phyloP scores from a whole-genome alignment of 1,140 invertebrate species.

The Papilio glaucus region DNA sequence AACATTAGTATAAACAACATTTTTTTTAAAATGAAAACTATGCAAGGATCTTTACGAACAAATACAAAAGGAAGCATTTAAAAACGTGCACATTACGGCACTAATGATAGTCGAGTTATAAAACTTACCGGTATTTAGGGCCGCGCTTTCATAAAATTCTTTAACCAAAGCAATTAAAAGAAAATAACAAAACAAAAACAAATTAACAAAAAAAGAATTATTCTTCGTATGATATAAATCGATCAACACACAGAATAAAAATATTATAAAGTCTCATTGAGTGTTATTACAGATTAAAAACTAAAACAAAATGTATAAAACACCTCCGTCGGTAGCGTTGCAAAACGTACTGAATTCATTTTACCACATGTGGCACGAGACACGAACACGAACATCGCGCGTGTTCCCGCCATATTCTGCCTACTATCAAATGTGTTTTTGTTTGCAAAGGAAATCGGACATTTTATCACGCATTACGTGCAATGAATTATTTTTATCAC shows the following conservation, averaged over 20 bases:
- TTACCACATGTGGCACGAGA: neutral
- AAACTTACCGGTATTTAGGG: conserved; percentile 11
- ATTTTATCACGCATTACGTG: too few relatives aligned
- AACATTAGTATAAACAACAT: too few relatives aligned
- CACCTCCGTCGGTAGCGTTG: neutral
- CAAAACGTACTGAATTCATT: conserved; percentile 11
- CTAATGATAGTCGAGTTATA: neutral
- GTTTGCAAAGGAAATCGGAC: too few relatives aligned
- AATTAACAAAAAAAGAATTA: neutral
- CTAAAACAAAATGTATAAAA: neutral
- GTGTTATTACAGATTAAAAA: neutral
- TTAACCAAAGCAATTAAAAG: neutral
- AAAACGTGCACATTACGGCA: neutral
- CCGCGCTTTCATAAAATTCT: conserved; percentile 8
- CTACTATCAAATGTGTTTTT: too few relatives aligned
- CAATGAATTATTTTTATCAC: too few relatives aligned
- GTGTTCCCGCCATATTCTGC: too few relatives aligned
- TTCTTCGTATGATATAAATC: neutral
- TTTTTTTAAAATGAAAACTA: neutral
- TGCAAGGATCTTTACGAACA: neutral
- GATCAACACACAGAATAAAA: neutral
- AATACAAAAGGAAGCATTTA: neutral
- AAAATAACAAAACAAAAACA: neutral
- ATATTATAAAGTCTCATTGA: neutral
- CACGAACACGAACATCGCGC: too few relatives aligned